phyloP scores from a whole-genome alignment of 2,888 invertebrate genomes.

The Drosophila histrio region DNA sequence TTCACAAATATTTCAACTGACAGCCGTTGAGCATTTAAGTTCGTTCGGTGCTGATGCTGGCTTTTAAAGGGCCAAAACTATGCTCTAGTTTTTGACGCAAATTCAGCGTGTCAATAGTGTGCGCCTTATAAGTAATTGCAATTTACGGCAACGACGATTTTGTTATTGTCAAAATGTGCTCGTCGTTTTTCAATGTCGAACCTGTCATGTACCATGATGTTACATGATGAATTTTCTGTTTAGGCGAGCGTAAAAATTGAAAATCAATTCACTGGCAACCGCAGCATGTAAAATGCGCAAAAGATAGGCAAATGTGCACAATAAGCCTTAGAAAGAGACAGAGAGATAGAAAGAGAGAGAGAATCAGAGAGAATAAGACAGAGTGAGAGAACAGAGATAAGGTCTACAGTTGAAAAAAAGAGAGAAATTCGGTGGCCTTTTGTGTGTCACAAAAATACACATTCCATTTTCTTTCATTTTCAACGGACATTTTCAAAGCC shows the following conservation, averaged over 20 bases:
- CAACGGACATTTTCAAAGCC: slow-evolving; percentile 12
- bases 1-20: slow-evolving; percentile 47
- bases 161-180: slow-evolving; percentile 16
- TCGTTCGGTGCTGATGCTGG: not conserved
- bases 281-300: slow-evolving; percentile 54
- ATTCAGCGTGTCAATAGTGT: not conserved
- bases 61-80: not conserved
- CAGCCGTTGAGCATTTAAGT: slow-evolving; percentile 24
- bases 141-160: slow-evolving; percentile 25
- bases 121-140: slow-evolving; percentile 25
- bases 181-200: slow-evolving; percentile 16
- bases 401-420: slow-evolving; percentile 16
- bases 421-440: slow-evolving; percentile 25
- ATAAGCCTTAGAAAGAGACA: slow-evolving; percentile 1
- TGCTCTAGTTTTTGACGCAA: not conserved
- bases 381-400: not conserved
- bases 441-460: slow-evolving; percentile 11
- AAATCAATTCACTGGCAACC: slow-evolving; percentile 64
- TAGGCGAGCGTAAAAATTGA: slow-evolving; percentile 77
- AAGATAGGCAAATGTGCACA: slow-evolving; percentile 46
- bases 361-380: not conserved
- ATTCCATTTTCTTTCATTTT: not conserved
- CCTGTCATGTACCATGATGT: slow-evolving; percentile 41
- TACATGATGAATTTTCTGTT: slow-evolving; percentile 68
- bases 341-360: not conserved